These are phyloP conservation scores for Rutilus rutilus DNA, from an alignment of 2,113 vertebrate species.

Conservation along the genomic window DNA sequence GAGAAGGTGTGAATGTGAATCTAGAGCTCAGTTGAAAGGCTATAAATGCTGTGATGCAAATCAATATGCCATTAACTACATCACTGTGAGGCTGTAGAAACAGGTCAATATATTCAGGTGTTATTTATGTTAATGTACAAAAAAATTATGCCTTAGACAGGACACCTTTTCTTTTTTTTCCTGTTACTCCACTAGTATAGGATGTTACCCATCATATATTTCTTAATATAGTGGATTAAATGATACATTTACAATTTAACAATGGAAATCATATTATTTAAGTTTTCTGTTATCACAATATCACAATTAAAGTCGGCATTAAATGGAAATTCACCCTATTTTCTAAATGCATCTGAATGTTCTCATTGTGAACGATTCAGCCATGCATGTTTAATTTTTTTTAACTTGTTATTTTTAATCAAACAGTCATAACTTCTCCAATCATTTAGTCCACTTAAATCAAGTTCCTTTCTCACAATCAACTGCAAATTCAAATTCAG, in stretches of 20 bases:
- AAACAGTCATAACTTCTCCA: background rate
- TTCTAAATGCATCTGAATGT: background rate
- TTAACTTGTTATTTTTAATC: background rate
- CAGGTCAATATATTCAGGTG: background rate
- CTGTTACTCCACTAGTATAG: background rate
- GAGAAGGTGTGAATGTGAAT: background rate
- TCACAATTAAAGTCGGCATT: background rate
- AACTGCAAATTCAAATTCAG: background rate
- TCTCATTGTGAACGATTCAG: background rate
- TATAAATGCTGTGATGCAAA: background rate
- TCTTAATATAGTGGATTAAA: background rate
- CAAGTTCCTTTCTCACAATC: background rate
- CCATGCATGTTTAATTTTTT: background rate
- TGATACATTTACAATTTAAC: background rate
- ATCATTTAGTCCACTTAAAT: background rate
- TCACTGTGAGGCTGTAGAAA: background rate
- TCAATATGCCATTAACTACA: background rate
- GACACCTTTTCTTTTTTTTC: background rate
- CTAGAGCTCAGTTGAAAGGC: background rate
- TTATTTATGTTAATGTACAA: conserved; percentile 5
- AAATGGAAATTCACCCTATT: background rate
- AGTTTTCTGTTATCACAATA: background rate
- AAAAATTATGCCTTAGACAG: background rate
- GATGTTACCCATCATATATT: background rate
- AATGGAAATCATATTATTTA: background rate